phyloP scores from a whole-genome alignment of 2,888 invertebrate species.

The Nephrotoma guestfalica region DNA sequence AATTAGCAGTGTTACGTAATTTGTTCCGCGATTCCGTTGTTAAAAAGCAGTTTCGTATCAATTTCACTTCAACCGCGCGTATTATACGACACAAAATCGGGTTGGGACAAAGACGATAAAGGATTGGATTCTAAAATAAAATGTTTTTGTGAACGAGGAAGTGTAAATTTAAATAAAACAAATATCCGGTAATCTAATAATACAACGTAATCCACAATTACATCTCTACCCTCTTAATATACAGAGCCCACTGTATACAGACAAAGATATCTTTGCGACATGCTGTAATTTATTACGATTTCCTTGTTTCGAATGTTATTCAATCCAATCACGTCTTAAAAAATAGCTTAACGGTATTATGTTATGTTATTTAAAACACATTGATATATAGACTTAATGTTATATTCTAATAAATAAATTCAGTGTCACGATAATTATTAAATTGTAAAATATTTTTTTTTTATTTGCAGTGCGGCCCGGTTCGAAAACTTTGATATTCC shows the following conservation, averaged over 20 bases:
- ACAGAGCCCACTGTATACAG: background rate
- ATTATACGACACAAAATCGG: background rate
- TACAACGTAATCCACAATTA: background rate
- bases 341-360: background rate
- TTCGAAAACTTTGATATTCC: slow-evolving; percentile 27
- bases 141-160: background rate
- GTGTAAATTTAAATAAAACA: background rate
- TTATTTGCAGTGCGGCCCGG: slow-evolving; percentile 9
- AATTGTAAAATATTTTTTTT: background rate
- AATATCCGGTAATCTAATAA: background rate
- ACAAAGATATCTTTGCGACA: background rate
- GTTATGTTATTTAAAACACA: background rate
- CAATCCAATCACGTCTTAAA: background rate
- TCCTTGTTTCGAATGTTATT: background rate
- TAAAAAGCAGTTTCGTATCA: background rate
- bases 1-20: background rate
- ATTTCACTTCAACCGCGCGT: background rate
- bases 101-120: background rate
- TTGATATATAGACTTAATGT: background rate
- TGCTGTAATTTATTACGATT: background rate
- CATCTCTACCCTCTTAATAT: background rate
- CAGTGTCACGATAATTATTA: background rate
- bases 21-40: background rate
- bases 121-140: background rate
- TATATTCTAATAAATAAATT: background rate